Evolutionary conservation across 2,797 vertebrate genomes (phyloP), one percentile per base, ranked within the genome.

Genomic region (Semotilus atromaculatus): DNA sequence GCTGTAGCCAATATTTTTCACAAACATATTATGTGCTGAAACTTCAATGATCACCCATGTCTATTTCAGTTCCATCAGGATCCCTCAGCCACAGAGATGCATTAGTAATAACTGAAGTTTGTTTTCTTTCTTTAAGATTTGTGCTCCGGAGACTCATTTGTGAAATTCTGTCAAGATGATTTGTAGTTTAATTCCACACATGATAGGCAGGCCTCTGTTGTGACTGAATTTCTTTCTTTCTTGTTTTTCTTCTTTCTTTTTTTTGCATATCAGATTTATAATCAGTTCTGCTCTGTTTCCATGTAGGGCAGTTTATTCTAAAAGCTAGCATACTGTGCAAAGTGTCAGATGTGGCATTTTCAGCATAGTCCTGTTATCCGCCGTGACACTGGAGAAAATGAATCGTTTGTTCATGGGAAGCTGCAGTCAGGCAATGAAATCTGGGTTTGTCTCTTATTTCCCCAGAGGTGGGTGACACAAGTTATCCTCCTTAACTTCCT

Each of bases 291-390:
- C 29, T 70, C 18, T 67, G 34, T 68, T 80, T 58, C 58, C 29
- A 83, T 75, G 68, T 83, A 62, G 81, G 73, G 34, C 53, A 62
- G 84, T 66, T 51, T 66, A 64, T 75, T 79, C 74, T 80, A 71
- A 83, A 58, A 70, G 72, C 81, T 82, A 68, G 70, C 29, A 48
- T 60, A 66, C 73, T 73, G 40, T 31, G 31, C 77, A 64, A 78
- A 71, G 45, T 81, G 77, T 86, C 45, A 73, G 51, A 83, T 85
- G 86, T 81, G 85, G 77, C 77, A 84, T 86, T 72, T 51, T 23
- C 43, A 19, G 53, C 74, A 68, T 36, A 29, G 81, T 86, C 34
- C 71, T 29, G 18, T 76, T 86, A 82, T 84, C 40, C 64, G 23
- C 29, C 58, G 55, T 87, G 81, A 85, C 75, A 86, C 13, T 23